phyloP scores from a whole-genome alignment of 2,888 invertebrate species.

The Pterobdella sp. region DNA sequence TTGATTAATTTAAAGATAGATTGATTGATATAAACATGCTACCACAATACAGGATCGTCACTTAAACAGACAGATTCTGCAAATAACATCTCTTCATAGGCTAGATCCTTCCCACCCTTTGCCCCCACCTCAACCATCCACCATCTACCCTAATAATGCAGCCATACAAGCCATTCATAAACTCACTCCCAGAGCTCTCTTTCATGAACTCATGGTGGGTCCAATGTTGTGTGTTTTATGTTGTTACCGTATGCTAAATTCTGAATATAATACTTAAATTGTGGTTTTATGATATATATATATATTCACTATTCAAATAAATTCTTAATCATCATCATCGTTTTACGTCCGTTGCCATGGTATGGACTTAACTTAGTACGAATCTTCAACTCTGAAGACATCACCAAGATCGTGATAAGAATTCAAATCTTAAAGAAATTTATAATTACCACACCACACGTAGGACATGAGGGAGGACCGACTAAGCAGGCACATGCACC shows the following conservation, averaged over 20 bases:
- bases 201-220: constrained; percentile 43
- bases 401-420: not conserved
- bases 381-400: no score
- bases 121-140: constrained; percentile 43
- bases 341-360: not conserved
- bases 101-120: constrained; percentile 54
- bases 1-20: not conserved
- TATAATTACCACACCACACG: not conserved
- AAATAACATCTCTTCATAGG: constrained; percentile 63
- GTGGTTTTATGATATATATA: constrained; percentile 20
- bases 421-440: not conserved
- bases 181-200: constrained; percentile 64
- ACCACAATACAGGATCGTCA: constrained; percentile 65
- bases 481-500: constrained; percentile 93
- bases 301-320: not conserved
- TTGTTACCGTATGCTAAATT: constrained; percentile 25
- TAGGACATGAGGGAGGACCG: constrained; percentile 98
- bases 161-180: constrained; percentile 92
- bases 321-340: not conserved
- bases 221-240: constrained; percentile 22
- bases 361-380: no score
- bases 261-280: constrained; percentile 23
- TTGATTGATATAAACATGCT: not conserved
- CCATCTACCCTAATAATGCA: constrained; percentile 84
- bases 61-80: constrained; percentile 67